Evolutionary conservation across 2,113 vertebrate species (phyloP).

Genomic region (Bagarius yarrelli): DNA sequence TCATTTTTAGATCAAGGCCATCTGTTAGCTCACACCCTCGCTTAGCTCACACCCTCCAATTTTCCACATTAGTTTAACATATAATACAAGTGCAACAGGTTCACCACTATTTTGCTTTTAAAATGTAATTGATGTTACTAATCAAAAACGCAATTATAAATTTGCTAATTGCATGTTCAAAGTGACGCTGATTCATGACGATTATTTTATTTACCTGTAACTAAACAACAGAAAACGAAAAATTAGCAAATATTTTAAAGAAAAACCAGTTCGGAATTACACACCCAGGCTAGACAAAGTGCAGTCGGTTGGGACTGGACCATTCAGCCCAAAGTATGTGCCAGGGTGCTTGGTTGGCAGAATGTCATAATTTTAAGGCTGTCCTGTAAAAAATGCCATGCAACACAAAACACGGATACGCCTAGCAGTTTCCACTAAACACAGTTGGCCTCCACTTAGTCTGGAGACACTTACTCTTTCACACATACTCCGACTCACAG

Average conservation of each 20-base stretch:
- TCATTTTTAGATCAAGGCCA: neutral
- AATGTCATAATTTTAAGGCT: slow-evolving; percentile 4
- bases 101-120: slow-evolving; percentile 27
- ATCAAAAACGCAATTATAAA: slow-evolving; percentile 59
- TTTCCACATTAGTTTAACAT: neutral
- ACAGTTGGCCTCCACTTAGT: slow-evolving; percentile 14
- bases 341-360: slow-evolving; percentile 23
- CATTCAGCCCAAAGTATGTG: slow-evolving; percentile 1
- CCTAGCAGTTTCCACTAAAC: slow-evolving; percentile 25
- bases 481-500: slow-evolving; percentile 13
- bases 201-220: neutral
- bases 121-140: slow-evolving; percentile 56
- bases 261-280: neutral
- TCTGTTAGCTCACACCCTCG: neutral
- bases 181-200: neutral
- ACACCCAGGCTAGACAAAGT: slow-evolving; percentile 30
- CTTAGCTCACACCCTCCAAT: neutral
- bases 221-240: slow-evolving; percentile 1
- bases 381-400: slow-evolving; percentile 8
- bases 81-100: neutral
- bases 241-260: slow-evolving; percentile 5
- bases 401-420: slow-evolving; percentile 21
- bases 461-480: slow-evolving; percentile 24
- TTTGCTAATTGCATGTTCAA: slow-evolving; percentile 19
- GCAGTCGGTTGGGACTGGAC: slow-evolving; percentile 7